These are phyloP conservation scores for Eulithis prunata DNA, from an alignment of 2,888 invertebrate genomes.

Conservation along the genomic window DNA sequence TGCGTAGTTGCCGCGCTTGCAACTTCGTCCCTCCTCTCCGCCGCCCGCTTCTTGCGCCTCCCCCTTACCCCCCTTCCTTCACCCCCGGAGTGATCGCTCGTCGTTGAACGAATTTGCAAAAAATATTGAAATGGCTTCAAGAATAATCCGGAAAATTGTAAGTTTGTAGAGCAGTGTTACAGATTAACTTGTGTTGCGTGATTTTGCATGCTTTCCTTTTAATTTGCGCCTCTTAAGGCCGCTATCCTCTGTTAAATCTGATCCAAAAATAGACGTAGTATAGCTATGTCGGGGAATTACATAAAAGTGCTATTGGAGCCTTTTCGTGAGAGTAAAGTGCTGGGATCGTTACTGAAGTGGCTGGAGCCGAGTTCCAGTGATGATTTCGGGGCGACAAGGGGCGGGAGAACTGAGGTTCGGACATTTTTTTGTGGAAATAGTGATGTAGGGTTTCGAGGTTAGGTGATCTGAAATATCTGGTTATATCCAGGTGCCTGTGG, in stretches of 20 bases:
- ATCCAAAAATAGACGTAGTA: constrained; percentile 81
- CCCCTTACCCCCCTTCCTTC: constrained; percentile 44
- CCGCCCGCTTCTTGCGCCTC: constrained; percentile 37
- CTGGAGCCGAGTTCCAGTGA: constrained; percentile 61
- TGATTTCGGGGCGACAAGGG: constrained; percentile 52
- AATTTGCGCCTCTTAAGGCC: constrained; percentile 47
- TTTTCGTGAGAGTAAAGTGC: constrained; percentile 81
- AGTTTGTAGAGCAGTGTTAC: constrained; percentile 70
- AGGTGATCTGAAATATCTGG: constrained; percentile 53
- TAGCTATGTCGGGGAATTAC: constrained; percentile 84
- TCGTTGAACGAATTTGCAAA: constrained; percentile 67
- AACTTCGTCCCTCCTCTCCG: constrained; percentile 61
- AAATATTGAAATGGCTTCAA: constrained; percentile 81
- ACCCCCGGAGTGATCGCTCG: constrained; percentile 70
- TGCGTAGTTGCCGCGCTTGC: constrained; percentile 74
- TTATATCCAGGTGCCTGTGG: constrained; percentile 67
- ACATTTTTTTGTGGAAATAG: constrained; percentile 53
- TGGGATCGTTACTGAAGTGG: constrained; percentile 67
- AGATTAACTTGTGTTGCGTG: constrained; percentile 53
- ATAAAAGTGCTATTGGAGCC: constrained; percentile 82
- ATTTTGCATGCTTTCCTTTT: constrained; percentile 64
- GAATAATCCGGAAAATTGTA: constrained; percentile 83
- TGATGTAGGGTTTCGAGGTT: constrained; percentile 58
- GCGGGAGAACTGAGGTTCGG: constrained; percentile 69
- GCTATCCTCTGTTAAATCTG: constrained; percentile 58